Evolutionary conservation across 1,140 invertebrate genomes (phyloP), one percentile per base, ranked within the genome.

Genomic region (Doryteuthis pealeii): DNA sequence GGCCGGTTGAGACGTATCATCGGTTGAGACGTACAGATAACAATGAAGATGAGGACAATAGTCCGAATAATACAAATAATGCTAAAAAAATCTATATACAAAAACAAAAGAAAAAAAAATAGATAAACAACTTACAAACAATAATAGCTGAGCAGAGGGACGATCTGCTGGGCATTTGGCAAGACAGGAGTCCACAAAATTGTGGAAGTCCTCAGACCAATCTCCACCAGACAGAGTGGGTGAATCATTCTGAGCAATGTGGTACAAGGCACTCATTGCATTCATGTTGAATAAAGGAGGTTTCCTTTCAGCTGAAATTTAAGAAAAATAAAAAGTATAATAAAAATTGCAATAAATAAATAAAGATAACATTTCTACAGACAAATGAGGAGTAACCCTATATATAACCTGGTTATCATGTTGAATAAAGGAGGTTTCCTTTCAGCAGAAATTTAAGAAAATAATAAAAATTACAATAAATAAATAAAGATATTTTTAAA

Each of bases 241-340:
- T 35, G 96, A 95, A 85, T 99, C 97, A 88, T 99, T 99, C 90
- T 99, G 98, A 81, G 98, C 98, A 89, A 99, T 99, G 89, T 99
- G 91, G 90, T 99, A 99, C 80, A 99, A 91, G 81, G 98, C 98
- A 88, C 96, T 98, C 98, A 99, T 99, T 77, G 98, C 97, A 89
- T 99, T 99, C 97, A 99, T 98, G 89, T 99, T 99, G 89, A 99
- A 99, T 89, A 99, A 96, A 35, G 98, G 98, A 77, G 98, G 98
- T 88, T 99, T 99, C 76, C 97, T 91, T 90, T 99, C 98, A 70
- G 98, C 97, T 86, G 80, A 71, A 80, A 83, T 76, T 73, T 68
- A 1, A 49, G 45, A 12, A 49, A 49, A 49, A 49, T 14, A 71
- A 35, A 73, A 33, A 28, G 22, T 40, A 68, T n/a, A n/a, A n/a